Conservation (phyloP, 2,113 vertebrate species). For the Spermophilus dauricus region DNA sequence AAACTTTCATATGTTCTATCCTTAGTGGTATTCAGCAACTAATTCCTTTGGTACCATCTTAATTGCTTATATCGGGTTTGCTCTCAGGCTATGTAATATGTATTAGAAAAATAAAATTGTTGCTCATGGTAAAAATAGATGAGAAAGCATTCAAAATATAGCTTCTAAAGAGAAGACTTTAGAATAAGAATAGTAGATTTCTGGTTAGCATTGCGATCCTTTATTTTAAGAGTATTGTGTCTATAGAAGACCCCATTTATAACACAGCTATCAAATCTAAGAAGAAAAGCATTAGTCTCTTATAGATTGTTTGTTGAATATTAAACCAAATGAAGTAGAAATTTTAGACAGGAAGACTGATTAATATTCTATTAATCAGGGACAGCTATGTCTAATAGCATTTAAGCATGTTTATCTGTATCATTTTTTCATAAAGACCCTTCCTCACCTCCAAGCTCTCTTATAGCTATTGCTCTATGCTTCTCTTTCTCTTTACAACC, state of each 20-base stretch:
- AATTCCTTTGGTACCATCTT: neutral
- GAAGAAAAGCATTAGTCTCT: neutral
- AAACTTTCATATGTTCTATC: constrained; percentile 29
- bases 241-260: neutral
- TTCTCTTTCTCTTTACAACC: constrained; percentile 2
- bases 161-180: neutral
- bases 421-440: neutral
- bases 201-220: neutral
- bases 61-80: constrained; percentile 35
- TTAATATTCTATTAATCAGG: neutral
- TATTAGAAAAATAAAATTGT: constrained; percentile 54
- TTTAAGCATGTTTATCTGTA: neutral
- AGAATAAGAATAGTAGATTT: neutral
- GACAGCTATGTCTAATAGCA: neutral
- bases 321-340: constrained; percentile 21
- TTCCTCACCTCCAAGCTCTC: neutral
- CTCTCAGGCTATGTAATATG: neutral
- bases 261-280: constrained; percentile 29
- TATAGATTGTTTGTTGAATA: neutral
- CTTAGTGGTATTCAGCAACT: neutral
- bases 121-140: neutral
- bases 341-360: constrained; percentile 19
- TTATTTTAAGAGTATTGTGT: constrained; percentile 11
- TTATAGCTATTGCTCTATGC: neutral
- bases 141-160: neutral